phyloP scores from a whole-genome alignment of 2,113 vertebrate species.

The Orycteropus afer region DNA sequence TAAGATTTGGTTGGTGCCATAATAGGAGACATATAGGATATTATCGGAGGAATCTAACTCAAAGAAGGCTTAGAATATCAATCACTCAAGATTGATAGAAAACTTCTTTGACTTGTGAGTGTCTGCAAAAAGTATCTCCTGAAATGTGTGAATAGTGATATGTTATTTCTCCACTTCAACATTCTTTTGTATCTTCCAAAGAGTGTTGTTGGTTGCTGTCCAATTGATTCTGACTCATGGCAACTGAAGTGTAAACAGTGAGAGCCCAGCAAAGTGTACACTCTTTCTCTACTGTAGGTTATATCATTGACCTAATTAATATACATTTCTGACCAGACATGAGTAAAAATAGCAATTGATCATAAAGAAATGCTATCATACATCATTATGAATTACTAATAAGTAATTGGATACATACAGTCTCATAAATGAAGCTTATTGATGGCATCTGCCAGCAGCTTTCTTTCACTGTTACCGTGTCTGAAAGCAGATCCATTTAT shows the following conservation, averaged over 20 bases:
- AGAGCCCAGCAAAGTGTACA: background rate
- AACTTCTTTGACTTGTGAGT: background rate
- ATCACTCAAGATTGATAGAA: background rate
- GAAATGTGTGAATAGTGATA: background rate
- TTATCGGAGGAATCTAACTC: background rate
- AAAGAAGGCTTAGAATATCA: background rate
- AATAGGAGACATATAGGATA: background rate
- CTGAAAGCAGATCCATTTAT: background rate
- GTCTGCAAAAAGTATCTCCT: background rate
- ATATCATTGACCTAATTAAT: background rate
- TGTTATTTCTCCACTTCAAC: background rate
- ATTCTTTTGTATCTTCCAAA: slow-evolving; percentile 3
- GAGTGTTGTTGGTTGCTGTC: background rate
- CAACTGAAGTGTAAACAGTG: background rate
- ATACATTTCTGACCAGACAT: background rate
- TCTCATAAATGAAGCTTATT: background rate
- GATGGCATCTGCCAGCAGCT: background rate
- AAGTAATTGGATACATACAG: background rate
- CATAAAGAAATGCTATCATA: background rate
- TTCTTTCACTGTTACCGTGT: background rate
- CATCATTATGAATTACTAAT: background rate
- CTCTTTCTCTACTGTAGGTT: background rate
- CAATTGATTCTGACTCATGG: background rate
- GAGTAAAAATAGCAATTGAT: background rate
- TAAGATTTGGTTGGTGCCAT: slow-evolving; percentile 4